Base-by-base conservation (phyloP, 2,888 invertebrate genomes). In the Lottia gigantea region DNA sequence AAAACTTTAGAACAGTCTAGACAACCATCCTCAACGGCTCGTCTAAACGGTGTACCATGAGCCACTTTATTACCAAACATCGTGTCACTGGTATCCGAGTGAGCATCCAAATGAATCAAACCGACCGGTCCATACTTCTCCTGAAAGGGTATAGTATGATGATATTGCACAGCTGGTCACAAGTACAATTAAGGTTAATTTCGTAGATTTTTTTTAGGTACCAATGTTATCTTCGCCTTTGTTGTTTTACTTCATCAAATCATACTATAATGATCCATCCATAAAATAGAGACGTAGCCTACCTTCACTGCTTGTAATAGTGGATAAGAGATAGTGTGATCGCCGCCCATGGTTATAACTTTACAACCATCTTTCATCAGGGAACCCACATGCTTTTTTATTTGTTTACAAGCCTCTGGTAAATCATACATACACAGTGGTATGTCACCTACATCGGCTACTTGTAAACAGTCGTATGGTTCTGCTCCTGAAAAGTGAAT, bases 311-410 rank as follows among this genome's bases (percentile, higher is more conserved):
- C 88, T 72, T 87, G 84, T 14, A 89, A 80, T 16, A 89, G 86
- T 0, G 88, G 88, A 70, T 87, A 88, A 2, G 87, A 83, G 67
- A 88, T 81, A n/a, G 87, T 87, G 73, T 89, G 89, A 71, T 89
- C 89, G 1, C 89, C 89, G 2, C 89, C 89, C 73, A 89, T 75
- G 0, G 87, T 81, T 46, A 89, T 74, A 6, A 88, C 85, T 46
- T 79, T 82, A 71, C 88, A 88, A 6, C 85, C 85, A 72, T 80
- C 76, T 15, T 70, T 65, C 12, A 88, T 73, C 14, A 87, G 74
- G n/a, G 76, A 73, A 3, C 64, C 46, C 70, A 81, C 84, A 26
- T 78, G 78, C 12, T 78, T 74, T 40, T 76, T 77, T 65, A 88
- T 87, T 66, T 87, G 83, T 25, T 79, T 76, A 49, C 83, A 82